phyloP scores from a whole-genome alignment of 2,113 vertebrate genomes.

The Rissa tridactyla region DNA sequence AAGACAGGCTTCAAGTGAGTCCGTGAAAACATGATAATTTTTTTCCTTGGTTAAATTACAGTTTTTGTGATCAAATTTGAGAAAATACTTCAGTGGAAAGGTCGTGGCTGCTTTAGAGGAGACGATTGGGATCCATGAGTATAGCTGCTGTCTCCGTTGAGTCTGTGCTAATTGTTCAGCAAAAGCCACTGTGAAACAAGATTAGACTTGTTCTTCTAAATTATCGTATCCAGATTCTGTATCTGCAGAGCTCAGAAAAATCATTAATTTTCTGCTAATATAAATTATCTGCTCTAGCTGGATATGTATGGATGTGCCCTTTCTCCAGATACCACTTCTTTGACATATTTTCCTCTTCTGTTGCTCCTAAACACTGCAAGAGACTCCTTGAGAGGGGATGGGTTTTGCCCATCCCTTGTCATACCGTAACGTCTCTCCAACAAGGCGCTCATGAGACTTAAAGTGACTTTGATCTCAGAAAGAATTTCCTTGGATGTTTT shows the following conservation, averaged over 20 bases:
- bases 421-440: background rate
- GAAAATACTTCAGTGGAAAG: background rate
- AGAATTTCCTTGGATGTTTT: background rate
- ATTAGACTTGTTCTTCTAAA: background rate
- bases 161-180: background rate
- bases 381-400: background rate
- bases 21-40: background rate
- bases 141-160: background rate
- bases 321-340: background rate
- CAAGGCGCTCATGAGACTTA: background rate
- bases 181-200: background rate
- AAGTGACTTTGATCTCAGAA: background rate
- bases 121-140: background rate
- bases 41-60: background rate
- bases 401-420: background rate
- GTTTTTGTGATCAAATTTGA: background rate
- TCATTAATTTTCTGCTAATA: background rate
- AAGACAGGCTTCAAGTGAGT: background rate
- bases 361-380: background rate
- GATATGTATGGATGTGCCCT: background rate
- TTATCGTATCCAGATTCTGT: background rate
- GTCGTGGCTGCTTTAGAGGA: background rate
- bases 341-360: background rate
- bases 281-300: background rate
- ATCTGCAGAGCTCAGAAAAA: background rate